Base-by-base conservation (phyloP, 2,113 vertebrate species). In the Myocastor coypus region DNA sequence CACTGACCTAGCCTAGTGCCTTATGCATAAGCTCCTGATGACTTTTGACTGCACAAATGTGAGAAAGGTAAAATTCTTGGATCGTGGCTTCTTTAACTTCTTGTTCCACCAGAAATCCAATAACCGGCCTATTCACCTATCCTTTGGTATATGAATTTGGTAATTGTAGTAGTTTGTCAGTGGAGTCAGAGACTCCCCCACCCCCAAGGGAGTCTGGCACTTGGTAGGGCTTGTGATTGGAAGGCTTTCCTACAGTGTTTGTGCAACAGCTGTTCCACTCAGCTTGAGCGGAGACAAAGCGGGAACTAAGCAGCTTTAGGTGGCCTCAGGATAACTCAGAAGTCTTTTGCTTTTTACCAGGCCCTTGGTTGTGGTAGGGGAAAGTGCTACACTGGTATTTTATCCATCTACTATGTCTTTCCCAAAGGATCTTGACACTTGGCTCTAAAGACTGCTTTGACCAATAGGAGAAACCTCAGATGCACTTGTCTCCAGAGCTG, bases 181-280 rank as follows among this genome's bases (percentile, higher is more conserved):
- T 82, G 63, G 59, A 89, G 80, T 64, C 30, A 1, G 88, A 95
- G 88, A 95, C 94, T 28, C 20, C 17, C 4, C 59, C 1, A 46
- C 92, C 95, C 95, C 71, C 78, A 85, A 12, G 95, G 97, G 93
- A 97, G 89, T n/a, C 81, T 75, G 40, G 55, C 1, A 9, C 20
- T 19, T 84, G 37, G 82, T 50, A 22, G 81, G 73, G 87, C 81
- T 68, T 83, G 80, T 61, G 57, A 77, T 57, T 84, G 80, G 83
- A 92, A 87, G 71, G 28, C 93, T 46, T 59, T 12, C 2, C 95
- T 46, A 73, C 78, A 71, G 46, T 37, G 63, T 63, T 78, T 71
- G 37, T 55, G 34, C 83, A 52, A 30, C 64, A 71, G 89, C 94
- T 87, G 78, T 68, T 89, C 52, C 64, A 88, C 91, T 91, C 80